Conservation (phyloP, 2,888 invertebrate genomes). For the Lamproptera curius region DNA sequence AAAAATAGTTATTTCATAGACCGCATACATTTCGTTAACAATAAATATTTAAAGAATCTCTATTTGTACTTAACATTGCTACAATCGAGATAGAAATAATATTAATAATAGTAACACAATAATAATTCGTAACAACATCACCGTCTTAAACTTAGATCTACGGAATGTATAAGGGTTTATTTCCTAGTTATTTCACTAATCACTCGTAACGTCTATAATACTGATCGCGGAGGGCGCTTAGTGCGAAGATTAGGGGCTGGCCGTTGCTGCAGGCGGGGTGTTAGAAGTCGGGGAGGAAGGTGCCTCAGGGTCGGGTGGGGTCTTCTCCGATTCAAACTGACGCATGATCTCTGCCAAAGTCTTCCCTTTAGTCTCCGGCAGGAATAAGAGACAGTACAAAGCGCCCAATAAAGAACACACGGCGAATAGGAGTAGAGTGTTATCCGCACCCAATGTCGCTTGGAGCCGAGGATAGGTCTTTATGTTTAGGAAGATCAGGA, state of each 20-base stretch:
- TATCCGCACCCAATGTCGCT: background rate
- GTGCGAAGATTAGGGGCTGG: background rate
- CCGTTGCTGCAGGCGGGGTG: background rate
- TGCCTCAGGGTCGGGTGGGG: background rate
- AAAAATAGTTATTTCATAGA: too few relatives aligned
- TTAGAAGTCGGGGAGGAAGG: background rate
- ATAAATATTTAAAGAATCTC: background rate
- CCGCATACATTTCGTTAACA: too few relatives aligned
- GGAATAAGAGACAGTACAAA: conserved; percentile 76
- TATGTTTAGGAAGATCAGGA: conserved; percentile 83
- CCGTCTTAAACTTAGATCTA: conserved; percentile 40
- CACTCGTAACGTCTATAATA: conserved; percentile 47
- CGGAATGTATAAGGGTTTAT: conserved; percentile 43
- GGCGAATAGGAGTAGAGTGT: conserved; percentile 80
- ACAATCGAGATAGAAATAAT: background rate
- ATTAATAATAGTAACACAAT: conserved; percentile 13
- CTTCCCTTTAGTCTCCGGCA: conserved; percentile 85
- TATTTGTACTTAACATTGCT: conserved; percentile 26
- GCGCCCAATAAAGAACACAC: conserved; percentile 79
- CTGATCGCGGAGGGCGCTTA: conserved; percentile 47
- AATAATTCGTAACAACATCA: conserved; percentile 40
- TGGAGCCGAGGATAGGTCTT: conserved; percentile 82
- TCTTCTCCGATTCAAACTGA: conserved; percentile 62
- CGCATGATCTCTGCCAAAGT: conserved; percentile 83
- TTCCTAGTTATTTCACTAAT: conserved; percentile 24